phyloP scores from a whole-genome alignment of 2,797 vertebrate species.

The Enteromius treurensis region DNA sequence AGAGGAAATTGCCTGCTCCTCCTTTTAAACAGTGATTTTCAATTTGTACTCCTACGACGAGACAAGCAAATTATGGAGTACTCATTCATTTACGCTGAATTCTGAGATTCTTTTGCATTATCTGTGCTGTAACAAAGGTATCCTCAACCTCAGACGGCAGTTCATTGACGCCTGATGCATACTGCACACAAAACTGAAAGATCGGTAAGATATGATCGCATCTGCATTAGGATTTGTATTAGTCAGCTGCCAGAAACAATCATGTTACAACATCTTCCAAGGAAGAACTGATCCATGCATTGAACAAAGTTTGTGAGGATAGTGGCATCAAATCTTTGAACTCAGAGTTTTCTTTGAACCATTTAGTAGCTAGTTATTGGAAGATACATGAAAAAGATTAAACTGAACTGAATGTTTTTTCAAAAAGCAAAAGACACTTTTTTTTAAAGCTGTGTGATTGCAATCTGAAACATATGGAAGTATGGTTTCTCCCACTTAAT shows the following conservation, averaged over 20 bases:
- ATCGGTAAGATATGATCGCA: neutral
- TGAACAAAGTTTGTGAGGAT: neutral
- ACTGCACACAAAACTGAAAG: neutral
- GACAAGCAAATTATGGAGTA: conserved; percentile 19
- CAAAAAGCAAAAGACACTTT: neutral
- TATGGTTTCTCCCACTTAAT: no score
- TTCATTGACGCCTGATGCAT: neutral
- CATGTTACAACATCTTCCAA: neutral
- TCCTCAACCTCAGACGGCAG: neutral
- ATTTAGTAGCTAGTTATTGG: neutral
- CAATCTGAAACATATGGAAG: neutral
- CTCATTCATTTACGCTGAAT: neutral
- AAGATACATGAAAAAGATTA: neutral
- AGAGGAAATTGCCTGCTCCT: conserved; percentile 68
- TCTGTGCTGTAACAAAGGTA: neutral
- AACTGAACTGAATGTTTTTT: neutral
- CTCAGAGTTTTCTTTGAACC: conserved; percentile 8
- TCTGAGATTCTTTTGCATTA: neutral
- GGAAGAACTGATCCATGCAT: neutral
- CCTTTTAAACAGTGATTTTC: conserved; percentile 65
- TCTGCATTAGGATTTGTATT: neutral
- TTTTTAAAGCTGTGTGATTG: neutral
- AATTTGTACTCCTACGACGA: conserved; percentile 61
- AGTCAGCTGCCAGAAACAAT: conserved; percentile 5
- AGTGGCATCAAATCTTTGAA: neutral